Conservation (phyloP, 1,140 invertebrate genomes). For the Euschistus heros region DNA sequence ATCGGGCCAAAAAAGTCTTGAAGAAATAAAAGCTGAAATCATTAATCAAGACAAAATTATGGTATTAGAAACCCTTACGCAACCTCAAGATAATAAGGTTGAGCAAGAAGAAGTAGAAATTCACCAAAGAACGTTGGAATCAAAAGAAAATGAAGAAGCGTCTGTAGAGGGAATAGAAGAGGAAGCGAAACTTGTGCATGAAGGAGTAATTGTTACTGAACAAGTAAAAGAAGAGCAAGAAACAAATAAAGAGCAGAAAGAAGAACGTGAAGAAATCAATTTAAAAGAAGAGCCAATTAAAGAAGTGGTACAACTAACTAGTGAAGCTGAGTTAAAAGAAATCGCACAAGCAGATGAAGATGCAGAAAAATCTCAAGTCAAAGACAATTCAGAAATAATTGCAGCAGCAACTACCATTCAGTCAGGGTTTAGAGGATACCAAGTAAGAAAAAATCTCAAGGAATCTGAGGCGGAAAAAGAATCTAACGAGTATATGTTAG, state of each 20-base stretch:
- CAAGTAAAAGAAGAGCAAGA: not conserved
- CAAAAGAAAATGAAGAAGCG: not conserved
- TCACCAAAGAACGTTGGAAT: not conserved
- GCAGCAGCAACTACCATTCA: slow-evolving; percentile 30
- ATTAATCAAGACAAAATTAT: not conserved
- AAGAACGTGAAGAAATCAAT: not conserved
- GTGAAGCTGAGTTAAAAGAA: not conserved
- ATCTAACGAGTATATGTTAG: slow-evolving; percentile 41
- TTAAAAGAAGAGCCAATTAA: not conserved
- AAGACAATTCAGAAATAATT: not conserved
- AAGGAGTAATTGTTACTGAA: not conserved
- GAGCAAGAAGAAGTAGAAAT: not conserved
- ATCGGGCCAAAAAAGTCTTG: not conserved
- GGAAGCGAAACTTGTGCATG: not conserved
- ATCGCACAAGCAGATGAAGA: not conserved
- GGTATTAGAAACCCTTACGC: not conserved
- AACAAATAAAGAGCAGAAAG: not conserved
- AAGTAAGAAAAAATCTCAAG: slow-evolving; percentile 26
- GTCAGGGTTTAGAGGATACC: slow-evolving; percentile 28
- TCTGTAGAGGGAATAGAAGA: not conserved
- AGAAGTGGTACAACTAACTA: not conserved
- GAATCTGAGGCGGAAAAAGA: slow-evolving; percentile 15
- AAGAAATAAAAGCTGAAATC: not conserved
- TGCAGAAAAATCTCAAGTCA: not conserved
- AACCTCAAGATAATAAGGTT: not conserved